phyloP scores from a whole-genome alignment of 2,888 invertebrate genomes.

The Linyphia triangularis region DNA sequence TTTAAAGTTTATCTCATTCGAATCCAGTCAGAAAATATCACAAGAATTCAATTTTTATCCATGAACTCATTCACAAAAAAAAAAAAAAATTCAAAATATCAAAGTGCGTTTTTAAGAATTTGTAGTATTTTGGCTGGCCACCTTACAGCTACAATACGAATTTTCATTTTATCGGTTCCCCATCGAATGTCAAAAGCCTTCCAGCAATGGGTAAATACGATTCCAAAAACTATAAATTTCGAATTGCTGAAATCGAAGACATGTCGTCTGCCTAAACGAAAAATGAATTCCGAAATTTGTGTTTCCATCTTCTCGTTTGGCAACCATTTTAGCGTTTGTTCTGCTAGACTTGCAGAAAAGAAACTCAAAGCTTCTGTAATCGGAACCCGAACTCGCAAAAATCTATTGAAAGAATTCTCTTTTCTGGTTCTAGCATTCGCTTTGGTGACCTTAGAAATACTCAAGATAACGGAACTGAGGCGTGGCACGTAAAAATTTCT shows the following conservation, averaged over 20 bases:
- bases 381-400: not conserved
- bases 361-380: not conserved
- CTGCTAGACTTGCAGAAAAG: not conserved
- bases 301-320: not conserved
- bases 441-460: not conserved
- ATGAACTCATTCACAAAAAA: no score
- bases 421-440: not conserved
- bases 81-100: no score
- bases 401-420: not conserved
- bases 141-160: no score
- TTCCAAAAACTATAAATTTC: not conserved
- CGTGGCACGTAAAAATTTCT: not conserved
- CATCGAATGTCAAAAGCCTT: not conserved
- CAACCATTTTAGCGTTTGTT: not conserved
- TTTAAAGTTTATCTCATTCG: no score
- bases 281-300: constrained; percentile 7
- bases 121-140: no score
- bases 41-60: no score
- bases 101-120: no score
- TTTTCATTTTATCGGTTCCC: not conserved
- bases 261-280: not conserved
- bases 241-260: not conserved
- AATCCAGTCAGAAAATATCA: no score
- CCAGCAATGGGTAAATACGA: not conserved
- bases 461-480: not conserved